phyloP scores from a whole-genome alignment of 2,113 vertebrate genomes.

The Neolamprologus toae region DNA sequence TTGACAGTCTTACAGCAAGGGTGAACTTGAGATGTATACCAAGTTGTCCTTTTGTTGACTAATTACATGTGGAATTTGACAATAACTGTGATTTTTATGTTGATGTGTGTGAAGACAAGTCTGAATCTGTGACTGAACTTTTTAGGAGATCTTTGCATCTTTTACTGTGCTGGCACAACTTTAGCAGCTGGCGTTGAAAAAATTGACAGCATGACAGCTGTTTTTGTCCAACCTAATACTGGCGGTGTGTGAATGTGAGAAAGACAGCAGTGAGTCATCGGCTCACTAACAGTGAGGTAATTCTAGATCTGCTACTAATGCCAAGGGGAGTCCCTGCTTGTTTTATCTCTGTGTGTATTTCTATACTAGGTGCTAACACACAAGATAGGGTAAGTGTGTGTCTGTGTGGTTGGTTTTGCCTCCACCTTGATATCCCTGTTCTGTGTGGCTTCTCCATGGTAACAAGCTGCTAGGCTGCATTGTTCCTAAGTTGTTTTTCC shows the following conservation, averaged over 20 bases:
- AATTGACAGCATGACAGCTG: constrained; percentile 35
- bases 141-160: not conserved
- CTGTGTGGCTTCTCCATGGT: constrained; percentile 30
- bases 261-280: constrained; percentile 1
- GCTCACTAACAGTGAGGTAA: constrained; percentile 40
- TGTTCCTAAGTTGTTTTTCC: constrained; percentile 3
- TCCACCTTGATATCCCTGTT: not conserved
- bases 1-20: not conserved
- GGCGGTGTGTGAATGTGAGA: not conserved
- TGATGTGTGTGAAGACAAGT: not conserved
- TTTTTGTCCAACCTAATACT: not conserved
- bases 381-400: not conserved
- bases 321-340: constrained; percentile 48
- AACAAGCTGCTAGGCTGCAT: constrained; percentile 14
- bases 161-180: not conserved
- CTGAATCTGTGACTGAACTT: not conserved
- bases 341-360: not conserved
- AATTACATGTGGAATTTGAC: not conserved
- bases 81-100: not conserved
- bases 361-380: not conserved
- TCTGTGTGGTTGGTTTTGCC: not conserved
- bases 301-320: constrained; percentile 44
- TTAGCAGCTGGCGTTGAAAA: not conserved
- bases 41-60: not conserved
- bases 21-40: not conserved